Conservation (phyloP, 2,888 invertebrate genomes). For the Eristalinus aeneus region DNA sequence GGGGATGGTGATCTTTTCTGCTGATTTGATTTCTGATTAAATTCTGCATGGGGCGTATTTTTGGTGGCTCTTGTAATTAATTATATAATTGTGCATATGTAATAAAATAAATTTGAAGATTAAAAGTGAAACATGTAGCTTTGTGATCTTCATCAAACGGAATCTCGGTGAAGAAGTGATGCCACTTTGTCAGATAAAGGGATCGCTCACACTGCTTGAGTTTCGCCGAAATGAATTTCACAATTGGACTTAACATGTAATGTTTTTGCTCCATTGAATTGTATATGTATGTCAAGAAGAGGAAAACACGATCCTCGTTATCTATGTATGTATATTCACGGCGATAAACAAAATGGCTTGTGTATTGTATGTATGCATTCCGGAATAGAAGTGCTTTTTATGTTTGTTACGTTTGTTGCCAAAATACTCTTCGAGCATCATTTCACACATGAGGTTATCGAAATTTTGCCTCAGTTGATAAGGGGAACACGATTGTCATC, state of each 20-base stretch:
- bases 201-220: neutral
- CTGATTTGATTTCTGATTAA: neutral
- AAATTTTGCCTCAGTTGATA: too few relatives aligned
- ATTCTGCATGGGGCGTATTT: neutral
- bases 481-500: too few relatives aligned
- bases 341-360: too few relatives aligned
- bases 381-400: too few relatives aligned
- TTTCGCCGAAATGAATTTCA: neutral
- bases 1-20: neutral
- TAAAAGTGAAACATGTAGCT: too few relatives aligned
- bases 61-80: neutral
- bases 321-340: too few relatives aligned
- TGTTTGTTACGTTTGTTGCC: too few relatives aligned
- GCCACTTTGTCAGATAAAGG: conserved; percentile 21
- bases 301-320: neutral
- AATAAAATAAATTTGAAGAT: too few relatives aligned
- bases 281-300: neutral
- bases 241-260: neutral
- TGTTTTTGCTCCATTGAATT: too few relatives aligned
- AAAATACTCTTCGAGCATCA: too few relatives aligned
- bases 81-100: neutral
- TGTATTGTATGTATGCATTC: too few relatives aligned
- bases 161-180: conserved; percentile 15
- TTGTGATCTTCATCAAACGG: conserved; percentile 17
- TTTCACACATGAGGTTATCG: too few relatives aligned